Evolutionary conservation across 92 coral and sea anemone genomes (phyloP).

Genomic region (Umimayanthus kanabou): DNA sequence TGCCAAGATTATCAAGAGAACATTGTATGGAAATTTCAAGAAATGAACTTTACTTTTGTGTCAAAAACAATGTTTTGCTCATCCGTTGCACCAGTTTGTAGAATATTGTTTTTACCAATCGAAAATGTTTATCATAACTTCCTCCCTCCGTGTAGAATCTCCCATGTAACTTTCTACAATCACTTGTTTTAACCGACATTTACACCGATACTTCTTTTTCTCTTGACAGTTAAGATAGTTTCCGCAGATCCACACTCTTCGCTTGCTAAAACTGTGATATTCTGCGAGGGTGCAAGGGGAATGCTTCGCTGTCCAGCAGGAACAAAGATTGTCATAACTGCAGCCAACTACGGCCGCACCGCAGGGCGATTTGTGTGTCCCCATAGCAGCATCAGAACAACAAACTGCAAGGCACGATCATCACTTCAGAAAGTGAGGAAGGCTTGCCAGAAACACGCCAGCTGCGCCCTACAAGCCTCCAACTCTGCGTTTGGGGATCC

Average conservation of each 20-base stretch:
- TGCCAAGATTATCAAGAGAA: no score
- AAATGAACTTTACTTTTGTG: no score
- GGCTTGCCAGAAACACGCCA: slow-evolving; percentile 40
- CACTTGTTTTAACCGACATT: no score
- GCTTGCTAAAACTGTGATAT: slow-evolving; percentile 6
- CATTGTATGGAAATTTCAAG: no score
- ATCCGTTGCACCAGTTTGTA: no score
- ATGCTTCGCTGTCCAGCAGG: slow-evolving; percentile 42
- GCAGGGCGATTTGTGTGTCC: slow-evolving; percentile 40
- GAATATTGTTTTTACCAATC: no score
- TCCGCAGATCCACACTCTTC: slow-evolving; percentile 16
- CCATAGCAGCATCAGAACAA: slow-evolving; percentile 38
- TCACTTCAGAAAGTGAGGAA: slow-evolving; percentile 38
- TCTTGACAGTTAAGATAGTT: neutral
- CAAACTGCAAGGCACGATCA: slow-evolving; percentile 32
- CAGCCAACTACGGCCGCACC: slow-evolving; percentile 60
- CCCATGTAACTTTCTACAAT: neutral
- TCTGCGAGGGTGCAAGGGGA: slow-evolving; percentile 48
- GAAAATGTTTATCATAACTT: no score
- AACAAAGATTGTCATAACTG: slow-evolving; percentile 19
- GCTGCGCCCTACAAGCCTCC: slow-evolving; percentile 37
- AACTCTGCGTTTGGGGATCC: slow-evolving; percentile 54
- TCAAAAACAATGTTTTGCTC: no score
- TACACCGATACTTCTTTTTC: no score
- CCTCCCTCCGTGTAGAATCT: no score